Evolutionary conservation across 2,113 vertebrate genomes (phyloP).

Genomic region (Boleophthalmus pectinirostris): DNA sequence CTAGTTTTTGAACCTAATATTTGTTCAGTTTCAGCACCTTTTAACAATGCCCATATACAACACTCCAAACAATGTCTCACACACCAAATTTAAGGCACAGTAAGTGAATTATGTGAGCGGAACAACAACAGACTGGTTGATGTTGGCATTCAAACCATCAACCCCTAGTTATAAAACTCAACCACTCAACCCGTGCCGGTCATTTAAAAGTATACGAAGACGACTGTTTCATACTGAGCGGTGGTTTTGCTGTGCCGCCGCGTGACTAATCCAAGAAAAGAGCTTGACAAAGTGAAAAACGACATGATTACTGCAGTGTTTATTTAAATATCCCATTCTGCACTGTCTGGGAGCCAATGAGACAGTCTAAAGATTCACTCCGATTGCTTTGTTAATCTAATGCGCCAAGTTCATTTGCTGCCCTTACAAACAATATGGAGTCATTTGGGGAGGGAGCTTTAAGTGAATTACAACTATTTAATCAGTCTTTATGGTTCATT

Average conservation of each 20-base stretch:
- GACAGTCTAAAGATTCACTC: constrained; percentile 33
- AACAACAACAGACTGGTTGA: too few species aligned
- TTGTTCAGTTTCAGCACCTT: too few species aligned
- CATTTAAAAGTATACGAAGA: constrained; percentile 7
- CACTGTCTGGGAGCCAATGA: constrained; percentile 26
- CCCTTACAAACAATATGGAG: constrained; percentile 19
- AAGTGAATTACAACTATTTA: constrained; percentile 19
- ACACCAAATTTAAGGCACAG: too few species aligned
- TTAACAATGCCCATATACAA: too few species aligned
- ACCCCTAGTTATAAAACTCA: too few species aligned
- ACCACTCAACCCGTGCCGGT: too few species aligned
- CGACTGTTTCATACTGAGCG: constrained; percentile 12
- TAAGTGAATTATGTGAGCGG: too few species aligned
- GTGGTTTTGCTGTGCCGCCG: constrained; percentile 9
- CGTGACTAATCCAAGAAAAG: constrained; percentile 17
- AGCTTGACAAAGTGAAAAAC: constrained; percentile 11
- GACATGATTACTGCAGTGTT: constrained; percentile 7
- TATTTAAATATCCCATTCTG: constrained; percentile 26
- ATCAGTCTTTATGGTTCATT: background rate
- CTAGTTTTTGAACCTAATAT: too few species aligned
- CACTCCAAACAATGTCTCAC: too few species aligned
- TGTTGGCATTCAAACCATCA: too few species aligned
- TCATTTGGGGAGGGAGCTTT: constrained; percentile 26
- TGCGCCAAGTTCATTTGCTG: constrained; percentile 27
- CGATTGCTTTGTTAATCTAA: constrained; percentile 33